Evolutionary conservation across 2,888 invertebrate genomes (phyloP).

Genomic region (Ectropis crepuscularia): DNA sequence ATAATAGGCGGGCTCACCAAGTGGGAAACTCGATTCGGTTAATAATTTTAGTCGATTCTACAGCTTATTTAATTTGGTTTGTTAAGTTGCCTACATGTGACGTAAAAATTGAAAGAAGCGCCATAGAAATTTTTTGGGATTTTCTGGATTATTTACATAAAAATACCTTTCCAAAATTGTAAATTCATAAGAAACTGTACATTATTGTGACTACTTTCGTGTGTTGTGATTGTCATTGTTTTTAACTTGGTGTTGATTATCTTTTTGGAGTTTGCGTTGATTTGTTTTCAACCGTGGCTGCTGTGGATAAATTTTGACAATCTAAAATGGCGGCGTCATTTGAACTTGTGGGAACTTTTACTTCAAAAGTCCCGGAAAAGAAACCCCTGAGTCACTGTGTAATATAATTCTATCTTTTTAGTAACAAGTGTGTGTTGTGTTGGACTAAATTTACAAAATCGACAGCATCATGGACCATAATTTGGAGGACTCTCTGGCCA

Average conservation of each 20-base stretch:
- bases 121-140: constrained; percentile 63
- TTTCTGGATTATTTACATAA: constrained; percentile 49
- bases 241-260: not conserved
- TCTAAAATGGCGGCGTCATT: constrained; percentile 84
- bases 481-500: constrained; percentile 72
- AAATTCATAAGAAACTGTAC: constrained; percentile 23
- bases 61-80: constrained; percentile 30
- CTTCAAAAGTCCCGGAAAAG: constrained; percentile 15
- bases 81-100: constrained; percentile 61
- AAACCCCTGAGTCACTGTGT: not conserved
- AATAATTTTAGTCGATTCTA: not conserved
- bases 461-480: constrained; percentile 72
- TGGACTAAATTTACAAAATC: not conserved
- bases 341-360: constrained; percentile 57
- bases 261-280: constrained; percentile 40
- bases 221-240: constrained; percentile 17
- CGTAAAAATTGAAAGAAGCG: constrained; percentile 82
- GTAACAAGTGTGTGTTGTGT: not conserved
- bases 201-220: constrained; percentile 3
- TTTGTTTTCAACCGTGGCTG: constrained; percentile 83
- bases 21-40: too few species aligned
- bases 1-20: too few species aligned
- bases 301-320: constrained; percentile 72
- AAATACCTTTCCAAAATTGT: constrained; percentile 1
- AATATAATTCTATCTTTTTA: constrained; percentile 1